Evolutionary conservation across 2,888 invertebrate species (phyloP).

Genomic region (Megastigmus dorsalis): DNA sequence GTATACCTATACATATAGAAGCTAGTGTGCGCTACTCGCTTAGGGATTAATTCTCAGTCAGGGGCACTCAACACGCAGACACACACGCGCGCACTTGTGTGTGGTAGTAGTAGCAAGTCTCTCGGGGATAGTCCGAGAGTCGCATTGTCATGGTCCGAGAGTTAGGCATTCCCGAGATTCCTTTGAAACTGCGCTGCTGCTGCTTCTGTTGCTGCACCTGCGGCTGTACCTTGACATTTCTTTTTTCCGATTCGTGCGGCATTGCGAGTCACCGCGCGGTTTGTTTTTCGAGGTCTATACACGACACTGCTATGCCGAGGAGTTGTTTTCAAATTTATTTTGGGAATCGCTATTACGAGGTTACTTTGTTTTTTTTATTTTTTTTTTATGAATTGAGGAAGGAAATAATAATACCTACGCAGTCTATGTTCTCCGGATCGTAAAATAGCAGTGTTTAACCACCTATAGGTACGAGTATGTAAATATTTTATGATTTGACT

Average conservation of each 20-base stretch:
- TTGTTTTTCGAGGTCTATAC: not conserved
- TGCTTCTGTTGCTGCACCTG: not conserved
- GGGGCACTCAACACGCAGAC: no score
- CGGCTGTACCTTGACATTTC: conserved; percentile 5
- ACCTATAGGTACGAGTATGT: no score
- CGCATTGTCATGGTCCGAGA: not conserved
- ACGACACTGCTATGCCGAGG: not conserved
- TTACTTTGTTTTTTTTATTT: no score
- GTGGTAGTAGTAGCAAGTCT: not conserved
- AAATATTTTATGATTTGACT: no score
- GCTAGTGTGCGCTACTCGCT: no score
- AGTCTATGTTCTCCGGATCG: no score
- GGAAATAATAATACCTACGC: no score
- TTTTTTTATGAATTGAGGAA: no score
- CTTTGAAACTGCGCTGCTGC: not conserved
- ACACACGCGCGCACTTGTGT: no score
- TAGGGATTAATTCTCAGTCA: conserved; percentile 9
- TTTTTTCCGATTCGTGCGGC: not conserved
- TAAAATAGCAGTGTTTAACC: no score
- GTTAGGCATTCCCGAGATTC: conserved; percentile 10
- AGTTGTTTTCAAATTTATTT: not conserved
- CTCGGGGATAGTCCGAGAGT: not conserved
- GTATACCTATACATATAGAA: no score
- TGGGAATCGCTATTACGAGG: not conserved
- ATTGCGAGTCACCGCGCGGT: not conserved